Evolutionary conservation across 2,797 vertebrate species (phyloP), one percentile per base, ranked within the genome.

Genomic region (Sandelia bainsii): DNA sequence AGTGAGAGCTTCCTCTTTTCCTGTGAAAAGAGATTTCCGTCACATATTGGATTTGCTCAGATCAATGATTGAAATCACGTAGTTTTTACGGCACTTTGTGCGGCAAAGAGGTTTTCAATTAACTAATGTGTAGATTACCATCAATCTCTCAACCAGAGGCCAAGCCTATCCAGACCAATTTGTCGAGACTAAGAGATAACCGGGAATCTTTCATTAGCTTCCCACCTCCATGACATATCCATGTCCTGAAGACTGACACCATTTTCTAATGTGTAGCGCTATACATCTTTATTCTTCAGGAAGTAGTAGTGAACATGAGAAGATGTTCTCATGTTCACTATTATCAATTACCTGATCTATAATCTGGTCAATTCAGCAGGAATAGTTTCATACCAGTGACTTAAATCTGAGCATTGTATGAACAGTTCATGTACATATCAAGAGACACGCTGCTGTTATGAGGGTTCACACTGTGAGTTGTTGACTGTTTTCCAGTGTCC

Each of bases 111-210:
- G 88, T 93, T 94, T 95, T 93, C 94, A 94, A 95, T 95, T 94
- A 95, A 94, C 92, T 95, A 95, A 96, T 94, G 93, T 92, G 86
- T 77, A 94, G 95, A 95, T 95, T 93, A 92, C 81, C 89, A 95
- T 95, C 95, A 93, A 93, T 94, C 94, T 93, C 77, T 83, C 61
- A 49, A 65, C 62, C 71, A 53, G 42, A 52, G 61, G 80, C 75
- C 80, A 53, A 72, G 82, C 76, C 62, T 46, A 71, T 71, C 75
- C 79, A 58, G 62, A 72, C 79, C 59, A 82, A 77, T 87, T 85
- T 85, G 78, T 69, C 2, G 10, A 77, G 77, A 71, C 69, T 9
- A 27, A 63, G 73, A 89, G 92, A 94, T 92, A 90, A 89, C 79
- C 42, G 80, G 64, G 72, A 81, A 86, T 85, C 86, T 87, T 86